Evolutionary conservation across 2,888 invertebrate genomes (phyloP).

Genomic region (Teleiodes luculella): DNA sequence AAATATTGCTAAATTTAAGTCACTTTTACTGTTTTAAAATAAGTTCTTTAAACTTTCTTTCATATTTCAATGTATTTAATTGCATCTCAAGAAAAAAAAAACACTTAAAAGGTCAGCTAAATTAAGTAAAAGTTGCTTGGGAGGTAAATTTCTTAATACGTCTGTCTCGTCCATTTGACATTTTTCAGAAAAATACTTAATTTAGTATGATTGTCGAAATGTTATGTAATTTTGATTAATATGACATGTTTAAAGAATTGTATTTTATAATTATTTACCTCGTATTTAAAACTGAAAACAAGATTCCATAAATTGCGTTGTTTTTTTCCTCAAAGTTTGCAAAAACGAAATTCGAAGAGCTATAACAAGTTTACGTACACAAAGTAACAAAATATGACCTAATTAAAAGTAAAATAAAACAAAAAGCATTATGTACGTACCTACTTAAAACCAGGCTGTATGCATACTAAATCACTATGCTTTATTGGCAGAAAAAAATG

Average conservation of each 20-base stretch:
- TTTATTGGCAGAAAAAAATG: slow-evolving; percentile 11
- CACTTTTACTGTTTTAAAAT: background rate
- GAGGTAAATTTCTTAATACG: background rate
- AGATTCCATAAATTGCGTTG: background rate
- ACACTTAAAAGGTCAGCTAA: background rate
- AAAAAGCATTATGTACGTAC: too few species aligned
- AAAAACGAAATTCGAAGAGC: too few species aligned
- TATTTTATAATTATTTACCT: background rate
- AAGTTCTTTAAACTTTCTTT: background rate
- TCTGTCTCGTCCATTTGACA: background rate
- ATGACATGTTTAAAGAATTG: background rate
- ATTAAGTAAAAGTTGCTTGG: slow-evolving; percentile 1
- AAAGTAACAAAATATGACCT: background rate
- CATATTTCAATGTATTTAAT: background rate
- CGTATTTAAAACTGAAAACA: background rate
- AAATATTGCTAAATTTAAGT: too few species aligned
- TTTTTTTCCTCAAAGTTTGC: background rate
- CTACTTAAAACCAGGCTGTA: background rate
- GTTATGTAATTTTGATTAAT: background rate
- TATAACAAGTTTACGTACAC: background rate
- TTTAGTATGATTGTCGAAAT: background rate
- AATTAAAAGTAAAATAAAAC: background rate
- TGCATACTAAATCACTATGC: slow-evolving; percentile 3
- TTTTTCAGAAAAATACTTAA: background rate
- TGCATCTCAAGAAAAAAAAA: background rate